phyloP scores from a whole-genome alignment of 2,797 vertebrate species.

The Chrysocyon brachyurus region DNA sequence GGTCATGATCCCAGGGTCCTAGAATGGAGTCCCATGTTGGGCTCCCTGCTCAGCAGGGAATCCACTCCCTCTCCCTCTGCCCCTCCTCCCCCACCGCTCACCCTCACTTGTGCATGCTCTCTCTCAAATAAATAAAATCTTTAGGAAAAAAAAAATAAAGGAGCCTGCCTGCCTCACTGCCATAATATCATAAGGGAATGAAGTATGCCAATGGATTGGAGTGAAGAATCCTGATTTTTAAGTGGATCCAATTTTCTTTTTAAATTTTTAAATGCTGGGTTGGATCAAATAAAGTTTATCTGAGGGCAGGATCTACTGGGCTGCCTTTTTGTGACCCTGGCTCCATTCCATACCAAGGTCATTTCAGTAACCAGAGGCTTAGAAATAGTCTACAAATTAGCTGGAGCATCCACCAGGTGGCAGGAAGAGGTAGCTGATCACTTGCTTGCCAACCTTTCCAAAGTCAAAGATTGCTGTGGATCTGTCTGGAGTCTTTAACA shows the following conservation, averaged over 20 bases:
- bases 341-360: neutral
- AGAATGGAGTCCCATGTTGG: no score
- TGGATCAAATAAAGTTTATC: neutral
- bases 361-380: neutral
- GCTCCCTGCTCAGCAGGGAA: no score
- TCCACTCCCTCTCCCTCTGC: no score
- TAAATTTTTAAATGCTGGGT: neutral
- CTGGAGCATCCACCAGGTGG: neutral
- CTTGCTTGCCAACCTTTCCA: neutral
- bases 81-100: no score
- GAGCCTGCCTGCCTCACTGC: accelerated
- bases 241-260: neutral
- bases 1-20: no score
- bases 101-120: no score
- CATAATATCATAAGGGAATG: neutral
- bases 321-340: neutral
- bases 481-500: neutral
- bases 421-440: neutral
- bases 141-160: neutral
- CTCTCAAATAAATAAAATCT: no score
- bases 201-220: neutral
- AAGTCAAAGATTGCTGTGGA: neutral
- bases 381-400: neutral
- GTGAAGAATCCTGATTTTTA: constrained; percentile 34
- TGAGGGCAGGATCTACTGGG: neutral